Conservation (phyloP, 2,888 invertebrate genomes). For the Anodontia alba region DNA sequence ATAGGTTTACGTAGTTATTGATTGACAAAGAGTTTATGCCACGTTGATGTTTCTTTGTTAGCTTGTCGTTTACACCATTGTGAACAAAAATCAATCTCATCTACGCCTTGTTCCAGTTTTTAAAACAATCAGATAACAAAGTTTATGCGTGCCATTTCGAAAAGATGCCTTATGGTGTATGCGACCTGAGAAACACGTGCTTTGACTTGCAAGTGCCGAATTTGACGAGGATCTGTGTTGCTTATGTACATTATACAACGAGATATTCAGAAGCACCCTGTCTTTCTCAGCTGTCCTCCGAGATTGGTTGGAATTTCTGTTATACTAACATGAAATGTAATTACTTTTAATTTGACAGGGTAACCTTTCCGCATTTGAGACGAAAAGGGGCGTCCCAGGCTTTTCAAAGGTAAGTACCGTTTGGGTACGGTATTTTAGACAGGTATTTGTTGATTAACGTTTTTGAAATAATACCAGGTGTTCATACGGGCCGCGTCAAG, state of each 20-base stretch:
- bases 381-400: slow-evolving; percentile 1
- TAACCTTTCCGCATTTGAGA: not conserved
- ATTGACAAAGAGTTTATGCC: slow-evolving; percentile 9
- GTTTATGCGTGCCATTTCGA: too few relatives aligned
- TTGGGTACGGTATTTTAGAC: not conserved
- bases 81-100: not conserved
- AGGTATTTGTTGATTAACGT: not conserved
- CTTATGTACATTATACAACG: too few relatives aligned
- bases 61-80: not conserved
- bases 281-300: too few relatives aligned
- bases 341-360: too few relatives aligned
- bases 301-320: too few relatives aligned
- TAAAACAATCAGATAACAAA: not conserved
- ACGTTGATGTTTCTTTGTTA: not conserved
- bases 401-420: slow-evolving; percentile 1
- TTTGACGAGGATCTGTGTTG: too few relatives aligned
- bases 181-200: too few relatives aligned
- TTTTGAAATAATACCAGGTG: not conserved
- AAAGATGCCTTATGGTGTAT: too few relatives aligned
- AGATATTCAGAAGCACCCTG: too few relatives aligned
- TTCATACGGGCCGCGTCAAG: too few relatives aligned
- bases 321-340: too few relatives aligned
- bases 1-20: not conserved
- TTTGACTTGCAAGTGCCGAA: too few relatives aligned
- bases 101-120: not conserved